Percentiles rank a stretch among this genome's conserved stretches.
Conservation (phyloP, 2,113 vertebrate species). For the Lamprotornis superbus region DNA sequence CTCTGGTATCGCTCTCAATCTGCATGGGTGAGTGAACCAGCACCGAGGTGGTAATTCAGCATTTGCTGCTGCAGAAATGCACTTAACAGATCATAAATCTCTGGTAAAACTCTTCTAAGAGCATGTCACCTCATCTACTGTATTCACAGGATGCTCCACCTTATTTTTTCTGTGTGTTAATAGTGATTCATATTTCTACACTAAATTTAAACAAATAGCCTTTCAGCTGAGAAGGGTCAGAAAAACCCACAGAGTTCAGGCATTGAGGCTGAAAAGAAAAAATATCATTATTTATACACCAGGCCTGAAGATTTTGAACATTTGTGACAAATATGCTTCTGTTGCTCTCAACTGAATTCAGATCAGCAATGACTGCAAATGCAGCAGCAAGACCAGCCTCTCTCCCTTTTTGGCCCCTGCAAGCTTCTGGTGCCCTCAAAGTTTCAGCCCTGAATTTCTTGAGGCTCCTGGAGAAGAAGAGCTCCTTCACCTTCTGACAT, state of each 20-base stretch:
- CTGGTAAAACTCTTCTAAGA: not conserved
- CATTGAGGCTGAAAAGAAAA: not conserved
- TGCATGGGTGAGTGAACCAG: constrained; percentile 11
- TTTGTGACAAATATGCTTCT: not conserved
- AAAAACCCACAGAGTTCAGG: not conserved
- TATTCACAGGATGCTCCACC: not conserved
- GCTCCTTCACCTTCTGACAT: not conserved
- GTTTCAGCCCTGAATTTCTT: not conserved
- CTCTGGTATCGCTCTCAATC: not conserved
- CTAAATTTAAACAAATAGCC: constrained; percentile 30
- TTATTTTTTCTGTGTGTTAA: constrained; percentile 17
- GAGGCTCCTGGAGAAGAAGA: not conserved
- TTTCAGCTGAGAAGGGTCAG: not conserved
- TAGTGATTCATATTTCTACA: not conserved
- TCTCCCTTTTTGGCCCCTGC: not conserved
- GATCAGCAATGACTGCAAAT: not conserved
- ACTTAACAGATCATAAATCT: constrained; percentile 44
- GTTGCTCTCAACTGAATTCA: not conserved
- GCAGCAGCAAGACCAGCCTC: not conserved
- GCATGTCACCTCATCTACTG: not conserved
- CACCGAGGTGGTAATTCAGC: constrained; percentile 49
- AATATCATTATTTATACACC: not conserved
- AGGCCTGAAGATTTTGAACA: not conserved
- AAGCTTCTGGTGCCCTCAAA: not conserved
- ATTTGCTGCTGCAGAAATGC: constrained; percentile 37